Evolutionary conservation across 2,888 invertebrate genomes (phyloP), one percentile per base, ranked within the genome.

Genomic region (Cordylochernes scorpioides): DNA sequence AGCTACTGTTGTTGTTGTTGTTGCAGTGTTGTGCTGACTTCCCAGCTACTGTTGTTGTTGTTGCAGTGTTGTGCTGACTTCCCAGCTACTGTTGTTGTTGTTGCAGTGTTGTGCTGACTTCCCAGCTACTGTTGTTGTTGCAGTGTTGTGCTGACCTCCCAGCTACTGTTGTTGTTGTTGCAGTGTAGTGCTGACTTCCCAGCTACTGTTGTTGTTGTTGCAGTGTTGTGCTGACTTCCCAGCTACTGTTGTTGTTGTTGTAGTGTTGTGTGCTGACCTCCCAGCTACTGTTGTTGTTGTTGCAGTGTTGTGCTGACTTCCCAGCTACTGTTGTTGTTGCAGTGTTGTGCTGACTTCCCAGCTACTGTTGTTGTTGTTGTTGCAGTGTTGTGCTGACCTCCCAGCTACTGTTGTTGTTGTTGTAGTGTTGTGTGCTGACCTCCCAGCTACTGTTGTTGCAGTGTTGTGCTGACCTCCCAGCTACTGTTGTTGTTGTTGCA

Each of bases 11-110:
- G 12, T 27, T 27, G 27, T 29, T 29, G n/a, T 39, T 30, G 12
- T 24, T 34, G 39, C 30, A 35, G 29, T 82, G 80, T 54, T 94
- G 97, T 54, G 88, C 94, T 39, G 94, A 94, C 8, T 74, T 99
- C 22, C 3, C 17, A 36, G 18, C 25, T 6, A 30, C 18, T n/a
- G 27, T 35, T 21, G 12, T 27, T 27, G 27, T 29, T 29, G n/a
- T 39, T 30, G 12, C 22, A 35, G 39, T 31, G 36, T 30, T 82
- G 80, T 54, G 94, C n/a, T n/a, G n/a, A n/a, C n/a, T n/a, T n/a
- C 24, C 3, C 17, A 36, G 18, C 25, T 6, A 30, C 18, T n/a
- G 27, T 35, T 21, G 12, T 27, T 27, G 27, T 29, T 29, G n/a
- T 39, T 30, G 12, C 22, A 35, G 39, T 31, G 36, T 30, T 82